Base-by-base conservation (phyloP, 2,888 invertebrate genomes). In the Perithous albicinctus region DNA sequence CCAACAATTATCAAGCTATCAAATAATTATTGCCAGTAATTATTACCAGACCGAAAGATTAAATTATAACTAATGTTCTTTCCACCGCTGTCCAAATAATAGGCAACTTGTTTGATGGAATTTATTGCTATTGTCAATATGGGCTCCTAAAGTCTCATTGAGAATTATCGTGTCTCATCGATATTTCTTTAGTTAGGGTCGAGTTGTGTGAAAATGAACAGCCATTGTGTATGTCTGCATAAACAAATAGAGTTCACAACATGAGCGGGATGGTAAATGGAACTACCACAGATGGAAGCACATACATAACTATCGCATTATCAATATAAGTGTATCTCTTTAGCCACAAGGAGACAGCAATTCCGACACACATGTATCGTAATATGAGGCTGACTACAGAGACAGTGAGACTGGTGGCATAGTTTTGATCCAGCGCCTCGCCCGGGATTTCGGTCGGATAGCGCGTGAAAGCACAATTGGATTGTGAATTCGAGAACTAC, bases 281-380 rank as follows among this genome's bases (percentile, higher is more conserved):
- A 20, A 8, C 48, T 10, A 48, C 2, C 54, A 15, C 26, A 0
- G 54, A 54, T 4, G 26, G 2, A 54, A 54, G 26, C 8, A 48
- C 48, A 48, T 48, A 20, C 8, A 48, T 20, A 15, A 18, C 46
- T 46, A 1, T 46, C 6, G 4, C 46, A 20, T 20, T 32, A 38
- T 23, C 26, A 29, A 48, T 26, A 73, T 61, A 23, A 38, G 46
- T 59, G 15, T 26, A 51, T 38, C 43, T 51, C 18, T 63, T 79
- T 56, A 48, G 23, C 64, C 59, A 63, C 74, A 74, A 79, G 38
- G 69, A 61, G 26, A 35, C 29, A 26, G 63, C 51, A 74, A 74
- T 61, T 74, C 74, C 43, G 66, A 51, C 67, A 67, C 23, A 61
- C 74, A 74, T 78, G 66, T 66, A 41, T 63, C 69, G 56, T 64